Conservation (phyloP, 2,888 invertebrate genomes). For the Spilosoma lubricipeda region DNA sequence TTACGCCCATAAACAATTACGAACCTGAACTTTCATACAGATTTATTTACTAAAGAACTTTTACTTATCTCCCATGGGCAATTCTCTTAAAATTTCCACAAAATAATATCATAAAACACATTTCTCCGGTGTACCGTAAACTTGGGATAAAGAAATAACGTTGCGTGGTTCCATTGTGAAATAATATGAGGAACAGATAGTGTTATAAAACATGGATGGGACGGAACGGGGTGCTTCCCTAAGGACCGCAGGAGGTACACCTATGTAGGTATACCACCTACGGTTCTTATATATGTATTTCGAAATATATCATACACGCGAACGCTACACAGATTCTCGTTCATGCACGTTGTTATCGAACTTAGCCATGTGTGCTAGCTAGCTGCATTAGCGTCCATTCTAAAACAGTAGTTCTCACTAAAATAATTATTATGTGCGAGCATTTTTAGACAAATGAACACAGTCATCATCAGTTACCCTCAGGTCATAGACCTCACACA, state of each 20-base stretch:
- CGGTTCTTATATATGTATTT: not conserved
- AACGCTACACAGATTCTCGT: conserved; percentile 38
- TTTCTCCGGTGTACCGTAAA: conserved; percentile 44
- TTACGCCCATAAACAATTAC: conserved; percentile 2
- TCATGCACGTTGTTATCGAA: conserved; percentile 36
- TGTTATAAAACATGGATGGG: conserved; percentile 46
- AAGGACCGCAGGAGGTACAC: conserved; percentile 26
- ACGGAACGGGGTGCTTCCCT: conserved; percentile 7
- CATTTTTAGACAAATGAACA: not conserved
- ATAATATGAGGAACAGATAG: conserved; percentile 47
- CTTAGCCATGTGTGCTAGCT: conserved; percentile 16
- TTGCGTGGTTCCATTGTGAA: conserved; percentile 34
- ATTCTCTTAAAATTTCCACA: conserved; percentile 26
- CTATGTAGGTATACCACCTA: conserved; percentile 11
- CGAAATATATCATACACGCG: conserved; percentile 23
- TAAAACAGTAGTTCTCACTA: not conserved
- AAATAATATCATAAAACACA: conserved; percentile 36
- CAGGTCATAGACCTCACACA: too few species aligned
- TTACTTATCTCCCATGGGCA: conserved; percentile 11
- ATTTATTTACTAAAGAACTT: not conserved
- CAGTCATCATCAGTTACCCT: too few species aligned
- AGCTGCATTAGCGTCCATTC: not conserved
- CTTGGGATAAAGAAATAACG: conserved; percentile 43
- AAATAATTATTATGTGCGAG: not conserved
- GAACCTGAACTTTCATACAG: not conserved